A percentile compares a stretch with the other conserved stretches of the same genome.
These are phyloP conservation scores for Thelaira solivaga DNA, from an alignment of 2,888 invertebrate species.

Conservation along the genomic window DNA sequence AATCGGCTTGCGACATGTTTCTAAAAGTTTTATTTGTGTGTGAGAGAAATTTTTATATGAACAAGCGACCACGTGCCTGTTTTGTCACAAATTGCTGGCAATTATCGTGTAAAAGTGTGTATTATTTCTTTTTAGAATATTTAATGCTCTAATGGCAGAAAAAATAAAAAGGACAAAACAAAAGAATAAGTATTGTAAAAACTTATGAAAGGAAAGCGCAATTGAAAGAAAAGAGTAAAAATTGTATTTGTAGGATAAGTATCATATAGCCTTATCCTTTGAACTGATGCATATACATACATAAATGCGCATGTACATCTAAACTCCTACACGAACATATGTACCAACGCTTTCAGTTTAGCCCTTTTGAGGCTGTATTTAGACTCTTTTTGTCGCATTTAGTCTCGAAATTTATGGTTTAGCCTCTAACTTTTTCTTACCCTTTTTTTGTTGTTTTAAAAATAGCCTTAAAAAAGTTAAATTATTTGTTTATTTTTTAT, in stretches of 20 bases:
- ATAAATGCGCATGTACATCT: too few relatives aligned
- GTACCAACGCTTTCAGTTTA: too few relatives aligned
- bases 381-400: too few relatives aligned
- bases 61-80: slow-evolving; percentile 34
- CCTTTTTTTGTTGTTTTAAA: too few relatives aligned
- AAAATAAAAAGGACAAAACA: not conserved
- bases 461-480: too few relatives aligned
- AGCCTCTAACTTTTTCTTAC: too few relatives aligned
- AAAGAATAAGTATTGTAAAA: not conserved
- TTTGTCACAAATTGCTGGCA: slow-evolving; percentile 52
- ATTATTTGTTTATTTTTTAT: too few relatives aligned
- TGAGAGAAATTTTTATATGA: slow-evolving; percentile 9
- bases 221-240: slow-evolving; percentile 21
- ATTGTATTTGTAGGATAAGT: not conserved
- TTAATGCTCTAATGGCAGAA: slow-evolving; percentile 39
- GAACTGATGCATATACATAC: too few relatives aligned
- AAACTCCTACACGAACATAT: too few relatives aligned
- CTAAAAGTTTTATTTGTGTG: slow-evolving; percentile 12
- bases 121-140: slow-evolving; percentile 40
- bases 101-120: slow-evolving; percentile 49
- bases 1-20: slow-evolving; percentile 18
- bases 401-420: too few relatives aligned
- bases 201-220: slow-evolving; percentile 14
- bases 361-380: too few relatives aligned
- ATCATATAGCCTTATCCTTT: too few relatives aligned